Base-by-base conservation (phyloP, 2,113 vertebrate species). In the Gymnogyps californianus region DNA sequence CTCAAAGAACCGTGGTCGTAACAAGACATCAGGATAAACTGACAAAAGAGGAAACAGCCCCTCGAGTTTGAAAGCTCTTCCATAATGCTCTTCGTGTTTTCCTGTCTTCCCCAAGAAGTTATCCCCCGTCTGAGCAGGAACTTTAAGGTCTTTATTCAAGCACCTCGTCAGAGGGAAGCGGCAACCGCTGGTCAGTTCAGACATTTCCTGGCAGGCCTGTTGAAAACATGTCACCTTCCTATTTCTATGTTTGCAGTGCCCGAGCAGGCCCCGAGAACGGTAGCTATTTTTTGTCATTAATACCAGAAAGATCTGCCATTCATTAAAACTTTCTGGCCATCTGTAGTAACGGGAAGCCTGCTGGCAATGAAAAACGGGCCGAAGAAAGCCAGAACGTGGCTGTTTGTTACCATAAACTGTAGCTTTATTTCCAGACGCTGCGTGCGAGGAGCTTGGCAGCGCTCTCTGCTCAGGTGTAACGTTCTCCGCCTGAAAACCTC, bases 111-210 rank as follows among this genome's bases (percentile, higher is more conserved):
- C 4, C 7, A 2, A 11, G 19, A 34, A 59, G 19, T 2, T 3
- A 9, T 12, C 55, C 21, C 15, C 52, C 3, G 47, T 4, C 62
- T 1, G 4, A 4, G 9, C 51, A 4, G 59, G 1, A 12, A 14
- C 19, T 5, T 11, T 2, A 4, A 9, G 16, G 13, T 7, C 59
- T 34, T 14, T 18, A 11, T 2, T 34, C 16, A 4, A n/a, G 42
- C 21, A 3, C 44, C 34, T 3, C 1, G 4, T 42, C 59, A 3
- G 55, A 25, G 5, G 8, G 58, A 10, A 49, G 32, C 3, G 1
- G 32, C 22, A 8, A n/a, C 8, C 14, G 0, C 21, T 0, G 28
- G 13, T 11, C n/a, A 1, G 10, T 0, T 10, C 19, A 2, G 5
- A 4, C 21, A 2, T 4, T 6, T 12, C 24, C 54, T 1, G 18